Base-by-base conservation (phyloP, 2,113 vertebrate genomes). In the Pardalotus punctatus region DNA sequence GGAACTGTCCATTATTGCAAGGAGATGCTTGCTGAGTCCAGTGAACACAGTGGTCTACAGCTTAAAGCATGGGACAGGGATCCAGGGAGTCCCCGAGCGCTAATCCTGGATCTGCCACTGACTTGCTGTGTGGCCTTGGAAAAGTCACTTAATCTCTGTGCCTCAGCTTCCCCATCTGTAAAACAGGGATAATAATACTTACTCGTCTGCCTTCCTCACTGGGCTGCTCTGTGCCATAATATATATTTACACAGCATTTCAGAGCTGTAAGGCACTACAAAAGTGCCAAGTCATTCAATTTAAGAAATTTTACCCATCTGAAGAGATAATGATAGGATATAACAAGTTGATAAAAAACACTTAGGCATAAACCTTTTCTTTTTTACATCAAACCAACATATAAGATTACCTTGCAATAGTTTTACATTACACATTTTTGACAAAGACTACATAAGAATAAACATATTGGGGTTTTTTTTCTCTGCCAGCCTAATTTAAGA, bases 141-240 rank as follows among this genome's bases (percentile, higher is more conserved):
- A 97, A 96, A 94, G 60, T 81, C 95, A 96, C 80, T 95, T 96
- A 96, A 93, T 61, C 65, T 96, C 96, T 94, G 90, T 95, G 92
- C 82, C 95, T 92, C 95, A 96, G 82, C 80, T 93, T 96, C 88
- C 93, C 88, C 93, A 94, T 96, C 93, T 95, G 96, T 84, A 94
- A 96, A 97, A 96, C 18, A 97, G 90, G 90, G 88, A 97, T 74
- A 95, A 94, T 95, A 95, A 79, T 18, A 89, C 81, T 95, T 88
- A 95, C 72, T 86, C 60, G 81, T 43, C 93, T 93, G 64, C 83
- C 90, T 81, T 93, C 69, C 92, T 90, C 64, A 72, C 48, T 0
- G 1, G 31, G 45, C 64, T 93, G 51, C 56, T 78, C 64, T 81
- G 40, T 54, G 36, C 56, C 3, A 2, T 42, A 64, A 53, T 36